A percentile compares a stretch with the other conserved stretches of the same genome.
Evolutionary conservation across 2,797 vertebrate genomes (phyloP).

Genomic region (Oreochromis grahami): DNA sequence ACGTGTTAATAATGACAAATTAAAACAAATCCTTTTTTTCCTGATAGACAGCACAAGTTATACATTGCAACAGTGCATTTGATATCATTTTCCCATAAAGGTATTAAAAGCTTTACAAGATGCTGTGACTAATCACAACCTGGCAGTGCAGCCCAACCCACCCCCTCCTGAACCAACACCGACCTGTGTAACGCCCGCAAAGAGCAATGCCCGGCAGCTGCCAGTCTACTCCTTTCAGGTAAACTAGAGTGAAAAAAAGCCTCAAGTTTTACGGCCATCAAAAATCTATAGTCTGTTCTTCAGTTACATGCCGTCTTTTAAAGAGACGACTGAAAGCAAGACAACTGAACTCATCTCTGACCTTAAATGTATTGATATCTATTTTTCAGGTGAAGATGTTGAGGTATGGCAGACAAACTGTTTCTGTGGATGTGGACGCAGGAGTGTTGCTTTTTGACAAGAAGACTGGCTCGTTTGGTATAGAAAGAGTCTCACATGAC

Average conservation of each 20-base stretch:
- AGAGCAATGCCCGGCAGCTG: constrained; percentile 49
- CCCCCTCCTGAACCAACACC: constrained; percentile 56
- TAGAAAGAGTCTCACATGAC: constrained; percentile 75
- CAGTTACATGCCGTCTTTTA: accelerated
- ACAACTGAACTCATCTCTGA: neutral
- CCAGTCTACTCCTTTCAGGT: constrained; percentile 79
- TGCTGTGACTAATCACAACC: constrained; percentile 78
- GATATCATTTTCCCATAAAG: constrained; percentile 40
- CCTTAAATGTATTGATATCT: neutral
- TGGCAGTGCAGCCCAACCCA: constrained; percentile 68
- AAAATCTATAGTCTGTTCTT: neutral
- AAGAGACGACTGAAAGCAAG: neutral
- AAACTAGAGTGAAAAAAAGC: neutral
- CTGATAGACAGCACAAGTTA: neutral
- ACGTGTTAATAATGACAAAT: neutral
- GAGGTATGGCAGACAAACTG: constrained; percentile 75
- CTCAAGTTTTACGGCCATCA: neutral
- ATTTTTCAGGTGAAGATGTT: constrained; percentile 75
- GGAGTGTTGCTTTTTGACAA: constrained; percentile 78
- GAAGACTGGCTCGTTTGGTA: constrained; percentile 66
- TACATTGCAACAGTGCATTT: neutral
- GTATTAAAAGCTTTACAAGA: constrained; percentile 80
- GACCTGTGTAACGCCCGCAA: constrained; percentile 20
- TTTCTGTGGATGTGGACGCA: constrained; percentile 76
- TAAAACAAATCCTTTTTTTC: accelerated